Conservation (phyloP, 2,113 vertebrate species). For the Panthera leo region DNA sequence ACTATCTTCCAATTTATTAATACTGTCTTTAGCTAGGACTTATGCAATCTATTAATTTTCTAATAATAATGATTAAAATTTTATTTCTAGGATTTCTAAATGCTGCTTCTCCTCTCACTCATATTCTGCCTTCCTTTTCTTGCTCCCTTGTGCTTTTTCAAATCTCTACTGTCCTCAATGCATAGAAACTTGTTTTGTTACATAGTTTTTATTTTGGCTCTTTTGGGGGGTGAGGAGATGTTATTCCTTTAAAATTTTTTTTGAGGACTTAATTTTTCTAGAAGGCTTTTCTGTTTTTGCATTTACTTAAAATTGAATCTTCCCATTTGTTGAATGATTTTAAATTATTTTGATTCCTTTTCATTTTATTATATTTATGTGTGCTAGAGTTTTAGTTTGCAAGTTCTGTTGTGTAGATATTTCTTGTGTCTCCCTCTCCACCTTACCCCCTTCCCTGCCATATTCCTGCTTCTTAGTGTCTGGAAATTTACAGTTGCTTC, state of each 20-base stretch:
- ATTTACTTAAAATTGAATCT: neutral
- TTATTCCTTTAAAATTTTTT: neutral
- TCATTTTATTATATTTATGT: neutral
- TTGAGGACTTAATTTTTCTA: constrained; percentile 19
- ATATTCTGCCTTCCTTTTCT: neutral
- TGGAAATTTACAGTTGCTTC: neutral
- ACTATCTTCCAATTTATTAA: neutral
- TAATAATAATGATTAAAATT: neutral
- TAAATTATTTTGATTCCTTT: neutral
- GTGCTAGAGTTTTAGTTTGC: neutral
- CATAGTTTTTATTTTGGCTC: neutral
- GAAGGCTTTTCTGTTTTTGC: neutral
- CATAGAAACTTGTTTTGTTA: neutral
- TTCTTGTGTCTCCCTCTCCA: neutral
- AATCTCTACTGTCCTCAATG: neutral
- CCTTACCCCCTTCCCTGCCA: neutral
- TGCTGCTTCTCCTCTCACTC: neutral
- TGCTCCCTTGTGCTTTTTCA: neutral
- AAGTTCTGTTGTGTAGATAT: neutral
- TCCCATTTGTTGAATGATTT: neutral
- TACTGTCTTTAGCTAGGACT: neutral
- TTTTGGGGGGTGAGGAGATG: neutral
- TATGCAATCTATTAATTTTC: neutral
- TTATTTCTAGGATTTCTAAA: constrained; percentile 1
- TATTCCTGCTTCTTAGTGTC: neutral